Conservation (phyloP, 2,797 vertebrate species). For the Morus bassanus region DNA sequence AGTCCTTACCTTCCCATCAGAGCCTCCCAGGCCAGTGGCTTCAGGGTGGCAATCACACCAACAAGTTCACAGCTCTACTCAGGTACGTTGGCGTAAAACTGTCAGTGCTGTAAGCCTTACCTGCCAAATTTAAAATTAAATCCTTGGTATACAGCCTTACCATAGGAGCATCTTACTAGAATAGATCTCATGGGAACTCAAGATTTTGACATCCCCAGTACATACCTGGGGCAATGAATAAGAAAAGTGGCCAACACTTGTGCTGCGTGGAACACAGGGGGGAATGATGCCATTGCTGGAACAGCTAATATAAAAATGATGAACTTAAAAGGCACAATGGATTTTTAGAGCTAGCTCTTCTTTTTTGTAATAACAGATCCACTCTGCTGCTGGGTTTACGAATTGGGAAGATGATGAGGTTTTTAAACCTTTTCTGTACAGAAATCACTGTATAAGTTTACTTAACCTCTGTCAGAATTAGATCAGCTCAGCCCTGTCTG, state of each 20-base stretch:
- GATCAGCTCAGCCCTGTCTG: not conserved
- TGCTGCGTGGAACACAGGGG: not conserved
- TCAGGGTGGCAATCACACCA: not conserved
- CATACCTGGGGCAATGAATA: not conserved
- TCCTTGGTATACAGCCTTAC: not conserved
- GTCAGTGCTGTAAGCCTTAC: not conserved
- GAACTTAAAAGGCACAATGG: not conserved
- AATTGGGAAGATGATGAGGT: not conserved
- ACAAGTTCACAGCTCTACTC: not conserved
- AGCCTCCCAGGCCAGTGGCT: not conserved
- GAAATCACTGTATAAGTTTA: not conserved
- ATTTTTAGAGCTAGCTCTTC: not conserved
- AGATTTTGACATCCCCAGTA: not conserved
- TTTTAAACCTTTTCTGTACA: not conserved
- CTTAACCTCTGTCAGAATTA: not conserved
- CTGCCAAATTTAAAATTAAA: not conserved
- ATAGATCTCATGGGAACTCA: not conserved
- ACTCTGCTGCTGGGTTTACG: not conserved
- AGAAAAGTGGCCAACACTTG: not conserved
- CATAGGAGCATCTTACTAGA: not conserved
- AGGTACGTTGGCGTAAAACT: not conserved
- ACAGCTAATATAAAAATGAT: constrained; percentile 4
- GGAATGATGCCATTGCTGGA: not conserved
- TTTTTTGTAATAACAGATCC: not conserved
- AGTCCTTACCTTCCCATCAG: not conserved